Evolutionary conservation across 2,113 vertebrate species (phyloP).

Genomic region (Crotalus tigris): DNA sequence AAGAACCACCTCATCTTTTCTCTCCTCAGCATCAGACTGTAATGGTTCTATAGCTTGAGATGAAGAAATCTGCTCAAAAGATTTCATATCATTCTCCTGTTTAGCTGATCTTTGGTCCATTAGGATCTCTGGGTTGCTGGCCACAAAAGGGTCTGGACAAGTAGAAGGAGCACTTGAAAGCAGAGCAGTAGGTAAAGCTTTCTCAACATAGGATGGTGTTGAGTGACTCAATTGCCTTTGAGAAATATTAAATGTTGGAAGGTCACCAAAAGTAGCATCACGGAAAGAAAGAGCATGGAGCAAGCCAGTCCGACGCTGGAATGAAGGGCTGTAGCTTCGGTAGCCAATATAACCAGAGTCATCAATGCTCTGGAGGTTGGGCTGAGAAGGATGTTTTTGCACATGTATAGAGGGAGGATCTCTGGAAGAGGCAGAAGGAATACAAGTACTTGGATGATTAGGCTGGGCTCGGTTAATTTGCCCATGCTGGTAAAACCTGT

Average conservation of each 20-base stretch:
- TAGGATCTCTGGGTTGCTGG: neutral
- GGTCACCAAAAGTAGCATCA: constrained; percentile 85
- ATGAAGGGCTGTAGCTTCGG: constrained; percentile 94
- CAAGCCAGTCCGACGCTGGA: constrained; percentile 90
- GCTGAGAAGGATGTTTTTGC: constrained; percentile 70
- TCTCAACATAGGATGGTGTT: constrained; percentile 28
- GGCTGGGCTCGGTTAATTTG: constrained; percentile 49
- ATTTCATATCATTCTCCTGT: constrained; percentile 54
- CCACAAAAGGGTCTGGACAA: fast-evolving
- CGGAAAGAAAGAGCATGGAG: constrained; percentile 90
- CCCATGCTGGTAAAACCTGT: constrained; percentile 42
- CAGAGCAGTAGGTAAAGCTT: constrained; percentile 2
- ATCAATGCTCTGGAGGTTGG: constrained; percentile 75
- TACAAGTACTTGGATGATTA: constrained; percentile 39
- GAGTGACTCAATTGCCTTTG: constrained; percentile 28
- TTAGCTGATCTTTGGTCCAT: constrained; percentile 62
- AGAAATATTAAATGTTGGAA: constrained; percentile 74
- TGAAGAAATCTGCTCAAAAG: constrained; percentile 7
- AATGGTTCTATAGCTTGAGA: constrained; percentile 47
- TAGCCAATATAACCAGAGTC: constrained; percentile 84
- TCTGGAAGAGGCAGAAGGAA: constrained; percentile 53
- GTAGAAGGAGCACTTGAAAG: neutral
- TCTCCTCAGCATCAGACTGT: constrained; percentile 63
- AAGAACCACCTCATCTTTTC: constrained; percentile 82
- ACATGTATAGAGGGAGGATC: constrained; percentile 42